These are phyloP conservation scores for Muscicapa striata DNA, from an alignment of 2,797 vertebrate species.

Conservation along the genomic window DNA sequence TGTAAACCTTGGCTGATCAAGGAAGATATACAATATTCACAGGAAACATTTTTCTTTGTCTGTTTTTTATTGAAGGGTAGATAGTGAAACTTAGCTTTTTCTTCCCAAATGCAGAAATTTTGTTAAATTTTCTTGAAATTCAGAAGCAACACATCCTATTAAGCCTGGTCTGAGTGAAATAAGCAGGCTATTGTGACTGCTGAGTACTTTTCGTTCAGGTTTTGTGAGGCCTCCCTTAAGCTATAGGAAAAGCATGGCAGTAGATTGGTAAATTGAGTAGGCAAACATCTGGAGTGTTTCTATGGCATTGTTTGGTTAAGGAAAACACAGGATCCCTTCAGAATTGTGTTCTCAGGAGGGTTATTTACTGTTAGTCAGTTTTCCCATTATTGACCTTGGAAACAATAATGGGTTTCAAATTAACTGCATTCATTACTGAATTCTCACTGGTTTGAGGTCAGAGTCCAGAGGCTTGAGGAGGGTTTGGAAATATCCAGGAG, in stretches of 20 bases:
- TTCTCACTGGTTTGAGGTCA: not conserved
- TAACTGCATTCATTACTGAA: not conserved
- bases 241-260: not conserved
- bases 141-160: not conserved
- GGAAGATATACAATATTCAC: not conserved
- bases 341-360: not conserved
- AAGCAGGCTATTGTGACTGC: not conserved
- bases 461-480: not conserved
- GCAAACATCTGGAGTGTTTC: not conserved
- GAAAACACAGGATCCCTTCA: not conserved
- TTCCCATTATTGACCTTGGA: constrained; percentile 31
- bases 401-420: constrained; percentile 41
- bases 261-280: not conserved
- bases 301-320: not conserved
- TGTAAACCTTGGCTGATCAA: not conserved
- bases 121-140: not conserved
- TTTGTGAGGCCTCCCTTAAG: not conserved
- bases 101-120: not conserved
- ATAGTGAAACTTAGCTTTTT: not conserved
- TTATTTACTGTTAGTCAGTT: not conserved
- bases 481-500: not conserved
- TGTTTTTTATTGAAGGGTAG: not conserved
- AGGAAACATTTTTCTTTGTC: not conserved
- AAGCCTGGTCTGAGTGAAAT: not conserved
- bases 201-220: not conserved